Evolutionary conservation across 2,888 invertebrate genomes (phyloP), one percentile per base, ranked within the genome.

Genomic region (Watsonalla cultraria): DNA sequence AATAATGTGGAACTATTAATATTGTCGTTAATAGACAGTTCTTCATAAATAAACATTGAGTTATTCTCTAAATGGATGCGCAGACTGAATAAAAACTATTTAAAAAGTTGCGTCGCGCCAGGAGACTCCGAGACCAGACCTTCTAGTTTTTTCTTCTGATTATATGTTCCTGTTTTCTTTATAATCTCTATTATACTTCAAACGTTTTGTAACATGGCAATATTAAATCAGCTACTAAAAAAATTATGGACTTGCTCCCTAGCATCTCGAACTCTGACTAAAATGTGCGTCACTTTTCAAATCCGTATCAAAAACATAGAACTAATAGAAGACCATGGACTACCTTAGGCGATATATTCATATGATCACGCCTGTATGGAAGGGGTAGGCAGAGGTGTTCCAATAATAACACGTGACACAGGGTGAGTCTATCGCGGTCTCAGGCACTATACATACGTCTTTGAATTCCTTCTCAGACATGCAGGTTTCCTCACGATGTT

Each of bases 41-140:
- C 66, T 72, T 72, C 70, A 86, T 86, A 78, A 80, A 86, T 86
- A 84, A 71, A 84, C 84, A 86, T 82, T 62, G 71, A 55, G 61
- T 55, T 62, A 58, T 60, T 61, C 80, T 78, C 61, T 75, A 82
- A 78, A 83, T 76, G 82, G 80, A 62, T 69, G 71, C 66, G 70
- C 70, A 62, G 64, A 57, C 45, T 53, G 51, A 15, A 56, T 53
- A 71, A 71, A 82, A 83, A 84, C 61, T 51, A 57, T 66, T 69
- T 65, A 67, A 62, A 69, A 72, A 66, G 70, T 70, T 67, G 74
- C 70, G 66, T 75, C 79, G 64, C 82, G 64, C 69, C 77, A 70
- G 78, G 79, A 70, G 75, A 67, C 70, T 61, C 60, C 56, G 60
- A 61, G 62, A 63, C 59, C 52, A 57, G 63, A 14, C 14, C 37